These are phyloP conservation scores for Sciurus niger DNA, from an alignment of 2,113 vertebrate genomes.

Conservation along the genomic window DNA sequence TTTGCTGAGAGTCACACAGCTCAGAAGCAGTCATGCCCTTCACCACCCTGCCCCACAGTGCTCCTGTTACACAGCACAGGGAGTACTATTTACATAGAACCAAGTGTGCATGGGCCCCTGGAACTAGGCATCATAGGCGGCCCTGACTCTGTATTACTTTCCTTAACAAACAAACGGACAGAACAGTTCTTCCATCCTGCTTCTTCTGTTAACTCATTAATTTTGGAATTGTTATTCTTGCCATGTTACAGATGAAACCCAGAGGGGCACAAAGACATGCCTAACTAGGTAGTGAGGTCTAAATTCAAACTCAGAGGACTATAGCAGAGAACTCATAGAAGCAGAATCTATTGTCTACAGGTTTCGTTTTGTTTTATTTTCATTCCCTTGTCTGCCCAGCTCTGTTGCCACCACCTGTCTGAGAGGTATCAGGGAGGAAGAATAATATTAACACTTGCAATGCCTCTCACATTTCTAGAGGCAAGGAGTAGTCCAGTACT, in stretches of 20 bases:
- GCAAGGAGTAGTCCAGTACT: not conserved
- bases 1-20: not conserved
- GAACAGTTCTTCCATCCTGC: not conserved
- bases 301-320: not conserved
- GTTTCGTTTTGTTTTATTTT: not conserved
- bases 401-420: not conserved
- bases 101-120: not conserved
- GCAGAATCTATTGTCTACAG: accelerated
- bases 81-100: not conserved
- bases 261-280: not conserved
- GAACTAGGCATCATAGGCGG: not conserved
- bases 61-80: not conserved
- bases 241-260: not conserved
- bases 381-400: not conserved
- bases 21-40: not conserved
- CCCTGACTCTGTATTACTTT: not conserved
- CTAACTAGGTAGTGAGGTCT: not conserved
- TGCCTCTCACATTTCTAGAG: not conserved
- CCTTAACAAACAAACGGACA: not conserved
- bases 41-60: not conserved
- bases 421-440: not conserved
- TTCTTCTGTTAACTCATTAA: not conserved
- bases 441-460: not conserved
- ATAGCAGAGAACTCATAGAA: not conserved
- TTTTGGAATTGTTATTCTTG: not conserved